Evolutionary conservation across 2,113 vertebrate genomes (phyloP).

Genomic region (Choloepus hoffmanni): DNA sequence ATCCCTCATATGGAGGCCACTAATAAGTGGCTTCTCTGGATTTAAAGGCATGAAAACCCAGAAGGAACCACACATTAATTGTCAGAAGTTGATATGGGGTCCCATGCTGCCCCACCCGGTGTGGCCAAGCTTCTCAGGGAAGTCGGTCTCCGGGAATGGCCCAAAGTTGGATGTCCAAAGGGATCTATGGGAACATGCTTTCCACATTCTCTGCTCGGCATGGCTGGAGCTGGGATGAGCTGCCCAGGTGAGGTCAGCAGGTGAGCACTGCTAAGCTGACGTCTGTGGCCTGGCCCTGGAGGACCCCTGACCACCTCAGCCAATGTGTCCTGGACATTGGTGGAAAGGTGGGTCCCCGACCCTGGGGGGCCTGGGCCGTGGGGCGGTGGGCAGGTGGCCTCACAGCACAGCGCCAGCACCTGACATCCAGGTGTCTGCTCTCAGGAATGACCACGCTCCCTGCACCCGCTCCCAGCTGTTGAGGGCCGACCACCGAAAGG

Average conservation of each 20-base stretch:
- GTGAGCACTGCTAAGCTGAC: constrained; percentile 88
- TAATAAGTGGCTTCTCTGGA: neutral
- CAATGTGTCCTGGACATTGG: constrained; percentile 86
- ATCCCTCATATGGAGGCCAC: neutral
- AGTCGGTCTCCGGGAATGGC: neutral
- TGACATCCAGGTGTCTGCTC: too few relatives aligned
- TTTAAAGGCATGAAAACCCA: neutral
- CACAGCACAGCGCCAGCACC: too few relatives aligned
- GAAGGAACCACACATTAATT: neutral
- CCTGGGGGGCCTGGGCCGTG: neutral
- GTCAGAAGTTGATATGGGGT: too few relatives aligned
- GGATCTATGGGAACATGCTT: neutral
- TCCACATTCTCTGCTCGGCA: neutral
- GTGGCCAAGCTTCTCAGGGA: neutral
- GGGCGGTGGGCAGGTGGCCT: neutral
- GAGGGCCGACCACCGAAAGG: fast-evolving
- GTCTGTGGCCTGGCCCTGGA: constrained; percentile 89
- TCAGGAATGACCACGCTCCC: too few relatives aligned
- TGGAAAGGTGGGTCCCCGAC: constrained; percentile 77
- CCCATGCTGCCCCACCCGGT: too few relatives aligned
- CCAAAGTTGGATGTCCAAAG: neutral
- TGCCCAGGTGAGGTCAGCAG: constrained; percentile 88
- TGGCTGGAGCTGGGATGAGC: constrained; percentile 85
- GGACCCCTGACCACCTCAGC: constrained; percentile 85
- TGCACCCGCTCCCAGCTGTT: too few relatives aligned